Evolutionary conservation across 2,888 invertebrate species (phyloP).

Genomic region (Thelaira solivaga): DNA sequence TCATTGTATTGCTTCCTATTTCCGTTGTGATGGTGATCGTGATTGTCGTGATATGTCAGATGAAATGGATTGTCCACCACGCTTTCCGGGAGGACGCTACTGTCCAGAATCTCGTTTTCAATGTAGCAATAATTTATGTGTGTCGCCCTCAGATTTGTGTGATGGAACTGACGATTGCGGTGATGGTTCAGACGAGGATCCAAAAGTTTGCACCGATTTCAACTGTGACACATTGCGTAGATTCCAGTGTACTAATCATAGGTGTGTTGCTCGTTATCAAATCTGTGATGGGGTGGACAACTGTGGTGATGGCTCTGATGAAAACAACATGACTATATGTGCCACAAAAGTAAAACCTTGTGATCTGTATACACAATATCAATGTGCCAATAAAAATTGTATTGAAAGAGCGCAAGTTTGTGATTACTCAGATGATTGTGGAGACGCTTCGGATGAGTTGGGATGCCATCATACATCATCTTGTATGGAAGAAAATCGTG

Average conservation of each 20-base stretch:
- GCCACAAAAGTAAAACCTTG: constrained; percentile 86
- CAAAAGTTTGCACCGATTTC: constrained; percentile 88
- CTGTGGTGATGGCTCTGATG: constrained; percentile 96
- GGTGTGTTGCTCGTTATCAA: constrained; percentile 90
- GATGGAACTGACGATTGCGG: constrained; percentile 96
- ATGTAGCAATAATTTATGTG: constrained; percentile 94
- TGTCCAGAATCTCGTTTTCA: constrained; percentile 95
- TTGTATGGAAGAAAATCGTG: constrained; percentile 80
- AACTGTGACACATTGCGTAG: constrained; percentile 89
- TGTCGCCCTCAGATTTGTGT: constrained; percentile 91
- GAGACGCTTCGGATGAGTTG: constrained; percentile 91
- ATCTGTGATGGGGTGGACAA: constrained; percentile 95
- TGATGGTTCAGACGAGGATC: constrained; percentile 92
- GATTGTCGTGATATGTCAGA: constrained; percentile 94
- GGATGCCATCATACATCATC: constrained; percentile 88
- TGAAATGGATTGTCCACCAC: constrained; percentile 91
- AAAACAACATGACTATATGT: constrained; percentile 95
- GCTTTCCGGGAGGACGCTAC: constrained; percentile 91
- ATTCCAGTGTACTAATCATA: constrained; percentile 93
- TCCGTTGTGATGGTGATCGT: constrained; percentile 92
- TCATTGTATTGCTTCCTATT: constrained; percentile 93
- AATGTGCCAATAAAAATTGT: constrained; percentile 92
- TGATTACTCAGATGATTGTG: constrained; percentile 93
- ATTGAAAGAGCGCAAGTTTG: constrained; percentile 88
- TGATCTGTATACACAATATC: constrained; percentile 87